phyloP scores from a whole-genome alignment of 1,140 invertebrate genomes.

The Pinna nobilis region DNA sequence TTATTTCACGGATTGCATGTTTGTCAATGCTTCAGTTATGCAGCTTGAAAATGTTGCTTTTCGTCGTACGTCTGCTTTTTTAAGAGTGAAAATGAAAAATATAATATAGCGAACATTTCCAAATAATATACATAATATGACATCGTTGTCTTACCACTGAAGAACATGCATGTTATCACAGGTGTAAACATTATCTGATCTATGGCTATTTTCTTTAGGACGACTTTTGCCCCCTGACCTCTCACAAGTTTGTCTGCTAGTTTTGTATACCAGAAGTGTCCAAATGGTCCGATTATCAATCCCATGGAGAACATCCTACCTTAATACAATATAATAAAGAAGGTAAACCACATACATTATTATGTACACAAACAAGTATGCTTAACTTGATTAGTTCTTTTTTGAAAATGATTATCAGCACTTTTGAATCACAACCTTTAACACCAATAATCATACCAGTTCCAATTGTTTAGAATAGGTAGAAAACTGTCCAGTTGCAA shows the following conservation, averaged over 20 bases:
- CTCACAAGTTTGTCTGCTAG: slow-evolving; percentile 82
- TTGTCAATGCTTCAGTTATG: too few species aligned
- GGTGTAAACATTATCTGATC: slow-evolving; percentile 94
- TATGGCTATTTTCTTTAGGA: slow-evolving; percentile 88
- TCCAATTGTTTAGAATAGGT: too few species aligned
- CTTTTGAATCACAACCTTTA: too few species aligned
- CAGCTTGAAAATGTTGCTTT: slow-evolving; percentile 79
- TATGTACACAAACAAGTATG: too few species aligned
- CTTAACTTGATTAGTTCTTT: too few species aligned
- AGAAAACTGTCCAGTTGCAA: too few species aligned
- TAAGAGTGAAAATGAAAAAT: too few species aligned
- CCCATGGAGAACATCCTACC: slow-evolving; percentile 67
- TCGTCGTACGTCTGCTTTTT: slow-evolving; percentile 83
- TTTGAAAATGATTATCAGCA: too few species aligned
- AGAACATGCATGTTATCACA: slow-evolving; percentile 87
- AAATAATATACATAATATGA: too few species aligned
- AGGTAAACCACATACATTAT: neutral
- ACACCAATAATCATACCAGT: slow-evolving; percentile 1
- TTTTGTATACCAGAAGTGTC: slow-evolving; percentile 70
- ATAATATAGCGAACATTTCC: too few species aligned
- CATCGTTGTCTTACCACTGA: slow-evolving; percentile 86
- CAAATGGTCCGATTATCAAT: slow-evolving; percentile 60
- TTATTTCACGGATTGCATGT: too few species aligned
- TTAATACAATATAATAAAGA: slow-evolving; percentile 15
- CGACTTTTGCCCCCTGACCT: slow-evolving; percentile 81